phyloP scores from a whole-genome alignment of 1,140 invertebrate species.

The Samia ricini region DNA sequence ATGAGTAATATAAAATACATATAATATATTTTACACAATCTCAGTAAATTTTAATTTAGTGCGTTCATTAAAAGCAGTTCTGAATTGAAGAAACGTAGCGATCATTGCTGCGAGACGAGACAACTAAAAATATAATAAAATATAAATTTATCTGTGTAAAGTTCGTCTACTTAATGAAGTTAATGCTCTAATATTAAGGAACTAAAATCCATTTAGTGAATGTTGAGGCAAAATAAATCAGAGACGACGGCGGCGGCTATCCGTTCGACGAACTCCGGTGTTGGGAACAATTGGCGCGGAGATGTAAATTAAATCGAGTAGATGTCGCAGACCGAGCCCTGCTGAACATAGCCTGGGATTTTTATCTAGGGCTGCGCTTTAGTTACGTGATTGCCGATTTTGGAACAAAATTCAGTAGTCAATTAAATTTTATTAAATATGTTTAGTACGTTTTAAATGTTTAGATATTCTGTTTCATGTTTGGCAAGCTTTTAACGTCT shows the following conservation, averaged over 20 bases:
- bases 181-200: constrained; percentile 36
- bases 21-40: no score
- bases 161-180: constrained; percentile 21
- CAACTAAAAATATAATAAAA: neutral
- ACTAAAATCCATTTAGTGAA: constrained; percentile 54
- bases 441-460: no score
- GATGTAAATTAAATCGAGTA: constrained; percentile 72
- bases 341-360: constrained; percentile 26
- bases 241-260: constrained; percentile 31
- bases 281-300: constrained; percentile 53
- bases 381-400: neutral
- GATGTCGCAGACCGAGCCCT: constrained; percentile 30
- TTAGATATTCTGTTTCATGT: no score
- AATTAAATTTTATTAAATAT: no score
- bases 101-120: no score
- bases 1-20: no score
- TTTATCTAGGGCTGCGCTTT: constrained; percentile 4
- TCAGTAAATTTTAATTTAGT: no score
- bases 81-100: no score
- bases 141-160: neutral
- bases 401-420: no score
- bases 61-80: no score
- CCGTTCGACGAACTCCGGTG: constrained; percentile 54
- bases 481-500: no score
- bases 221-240: constrained; percentile 60